phyloP scores from a whole-genome alignment of 2,113 vertebrate genomes.

The Spermophilus dauricus region DNA sequence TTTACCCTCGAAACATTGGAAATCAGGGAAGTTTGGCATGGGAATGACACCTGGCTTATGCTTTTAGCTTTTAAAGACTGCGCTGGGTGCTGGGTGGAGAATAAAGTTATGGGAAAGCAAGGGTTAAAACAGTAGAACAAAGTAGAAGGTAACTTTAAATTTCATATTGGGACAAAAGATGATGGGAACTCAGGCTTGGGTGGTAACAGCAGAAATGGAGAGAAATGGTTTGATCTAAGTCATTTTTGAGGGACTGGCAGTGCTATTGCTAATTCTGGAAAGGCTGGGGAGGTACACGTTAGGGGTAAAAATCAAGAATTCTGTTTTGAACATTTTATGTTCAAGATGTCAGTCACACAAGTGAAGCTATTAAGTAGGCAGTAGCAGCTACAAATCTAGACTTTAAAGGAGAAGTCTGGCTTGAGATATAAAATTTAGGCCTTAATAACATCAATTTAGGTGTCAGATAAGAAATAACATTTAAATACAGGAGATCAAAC shows the following conservation, averaged over 20 bases:
- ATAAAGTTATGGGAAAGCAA: neutral
- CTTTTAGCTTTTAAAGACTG: slow-evolving; percentile 17
- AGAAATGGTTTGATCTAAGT: neutral
- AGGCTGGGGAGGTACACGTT: neutral
- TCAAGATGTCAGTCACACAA: slow-evolving; percentile 2
- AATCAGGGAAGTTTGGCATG: neutral
- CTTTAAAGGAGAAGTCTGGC: slow-evolving; percentile 60
- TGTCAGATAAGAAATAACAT: slow-evolving; percentile 57
- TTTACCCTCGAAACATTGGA: neutral
- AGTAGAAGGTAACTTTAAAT: neutral
- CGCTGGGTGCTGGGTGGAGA: neutral
- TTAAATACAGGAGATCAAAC: neutral
- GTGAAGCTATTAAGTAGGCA: slow-evolving; percentile 31
- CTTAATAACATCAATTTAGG: slow-evolving; percentile 50
- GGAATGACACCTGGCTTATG: neutral
- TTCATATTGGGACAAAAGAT: neutral
- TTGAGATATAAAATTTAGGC: slow-evolving; percentile 58
- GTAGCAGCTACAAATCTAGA: slow-evolving; percentile 40
- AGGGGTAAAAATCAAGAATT: slow-evolving; percentile 51
- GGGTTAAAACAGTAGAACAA: slow-evolving; percentile 6
- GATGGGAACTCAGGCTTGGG: neutral
- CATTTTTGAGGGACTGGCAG: neutral
- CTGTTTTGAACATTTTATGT: slow-evolving; percentile 41
- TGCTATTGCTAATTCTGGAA: neutral
- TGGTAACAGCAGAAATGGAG: neutral